Conservation (phyloP, 2,888 invertebrate species). For the Altica lythri region DNA sequence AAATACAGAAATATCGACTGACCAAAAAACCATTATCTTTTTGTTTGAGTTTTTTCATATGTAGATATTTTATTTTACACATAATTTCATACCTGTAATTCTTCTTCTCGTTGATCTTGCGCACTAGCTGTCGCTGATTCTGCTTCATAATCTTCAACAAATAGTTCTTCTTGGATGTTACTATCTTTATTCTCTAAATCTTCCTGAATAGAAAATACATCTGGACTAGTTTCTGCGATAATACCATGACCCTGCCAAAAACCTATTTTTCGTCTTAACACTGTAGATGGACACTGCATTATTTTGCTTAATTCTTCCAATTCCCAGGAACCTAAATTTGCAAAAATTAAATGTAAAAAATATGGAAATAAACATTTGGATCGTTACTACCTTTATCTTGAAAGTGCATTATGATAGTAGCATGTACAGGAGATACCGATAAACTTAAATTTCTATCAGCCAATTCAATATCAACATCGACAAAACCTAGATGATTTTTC, state of each 20-base stretch:
- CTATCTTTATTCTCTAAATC: slow-evolving; percentile 63
- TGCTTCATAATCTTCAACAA: slow-evolving; percentile 85
- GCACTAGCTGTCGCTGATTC: slow-evolving; percentile 95
- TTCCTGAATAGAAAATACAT: slow-evolving; percentile 76
- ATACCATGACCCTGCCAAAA: slow-evolving; percentile 96
- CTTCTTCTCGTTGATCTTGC: slow-evolving; percentile 92
- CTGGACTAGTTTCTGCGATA: slow-evolving; percentile 74
- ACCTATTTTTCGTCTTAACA: slow-evolving; percentile 82
- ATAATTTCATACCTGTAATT: slow-evolving; percentile 83
- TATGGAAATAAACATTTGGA: too few relatives aligned
- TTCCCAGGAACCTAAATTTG: slow-evolving; percentile 72
- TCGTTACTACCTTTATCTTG: slow-evolving; percentile 74
- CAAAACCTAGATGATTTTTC: slow-evolving; percentile 92
- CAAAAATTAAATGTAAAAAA: background rate
- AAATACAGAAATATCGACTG: too few relatives aligned
- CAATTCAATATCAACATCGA: slow-evolving; percentile 87
- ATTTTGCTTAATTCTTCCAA: slow-evolving; percentile 83
- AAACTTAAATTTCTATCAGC: slow-evolving; percentile 75
- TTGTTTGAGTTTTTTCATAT: too few relatives aligned
- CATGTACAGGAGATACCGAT: slow-evolving; percentile 90
- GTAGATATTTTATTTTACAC: too few relatives aligned
- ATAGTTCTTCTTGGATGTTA: slow-evolving; percentile 65
- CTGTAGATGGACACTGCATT: slow-evolving; percentile 86
- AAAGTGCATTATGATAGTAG: slow-evolving; percentile 92
- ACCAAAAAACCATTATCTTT: too few relatives aligned